Percentiles rank a stretch among this genome's conserved stretches.
Conservation (phyloP, 2,113 vertebrate genomes). For the Alexandromys fortis region DNA sequence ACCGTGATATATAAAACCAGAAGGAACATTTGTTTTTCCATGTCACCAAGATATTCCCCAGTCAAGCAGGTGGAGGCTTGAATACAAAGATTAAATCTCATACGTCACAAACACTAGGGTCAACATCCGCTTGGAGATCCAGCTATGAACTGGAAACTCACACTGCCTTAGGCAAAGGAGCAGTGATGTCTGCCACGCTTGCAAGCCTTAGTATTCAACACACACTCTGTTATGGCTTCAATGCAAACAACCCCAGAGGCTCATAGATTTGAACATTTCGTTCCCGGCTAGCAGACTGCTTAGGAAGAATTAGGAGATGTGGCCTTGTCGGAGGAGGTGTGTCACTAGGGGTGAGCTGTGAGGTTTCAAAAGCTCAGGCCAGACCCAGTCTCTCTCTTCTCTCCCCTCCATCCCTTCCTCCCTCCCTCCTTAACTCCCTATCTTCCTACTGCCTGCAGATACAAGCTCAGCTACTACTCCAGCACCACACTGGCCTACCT, state of each 20-base stretch:
- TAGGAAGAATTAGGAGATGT: not conserved
- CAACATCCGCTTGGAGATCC: not conserved
- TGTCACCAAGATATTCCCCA: not conserved
- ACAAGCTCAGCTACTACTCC: not conserved
- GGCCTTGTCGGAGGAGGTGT: not conserved
- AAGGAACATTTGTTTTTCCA: slow-evolving; percentile 49
- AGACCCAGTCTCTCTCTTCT: too few relatives aligned
- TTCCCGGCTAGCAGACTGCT: not conserved
- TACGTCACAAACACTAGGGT: not conserved
- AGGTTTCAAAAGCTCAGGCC: not conserved
- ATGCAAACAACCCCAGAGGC: not conserved
- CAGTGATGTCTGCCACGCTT: not conserved
- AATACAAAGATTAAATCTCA: not conserved
- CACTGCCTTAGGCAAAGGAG: not conserved
- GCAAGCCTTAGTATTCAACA: not conserved
- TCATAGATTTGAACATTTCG: not conserved
- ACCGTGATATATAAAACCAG: slow-evolving; percentile 7
- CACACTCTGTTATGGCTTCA: not conserved
- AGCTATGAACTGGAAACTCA: not conserved
- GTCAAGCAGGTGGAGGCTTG: not conserved
- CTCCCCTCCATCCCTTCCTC: too few relatives aligned
- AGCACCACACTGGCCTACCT: not conserved
- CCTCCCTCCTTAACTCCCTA: not conserved
- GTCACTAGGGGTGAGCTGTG: not conserved
- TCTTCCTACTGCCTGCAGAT: not conserved